Conservation (phyloP, 2,888 invertebrate genomes). For the Caenorhabditis sp. region DNA sequence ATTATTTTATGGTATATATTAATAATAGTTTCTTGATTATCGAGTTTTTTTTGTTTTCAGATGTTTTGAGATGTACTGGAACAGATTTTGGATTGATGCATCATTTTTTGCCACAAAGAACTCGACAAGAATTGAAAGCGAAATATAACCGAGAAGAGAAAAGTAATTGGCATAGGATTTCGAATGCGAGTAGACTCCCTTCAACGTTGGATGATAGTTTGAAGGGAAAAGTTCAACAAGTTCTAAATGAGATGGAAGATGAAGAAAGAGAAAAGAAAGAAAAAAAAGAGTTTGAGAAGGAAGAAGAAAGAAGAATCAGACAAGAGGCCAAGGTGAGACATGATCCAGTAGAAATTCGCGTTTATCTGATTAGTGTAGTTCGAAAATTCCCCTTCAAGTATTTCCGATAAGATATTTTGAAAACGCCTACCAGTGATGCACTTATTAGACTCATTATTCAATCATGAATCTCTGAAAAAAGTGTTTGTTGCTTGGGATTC, state of each 20-base stretch:
- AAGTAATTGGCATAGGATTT: constrained; percentile 44
- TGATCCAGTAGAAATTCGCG: background rate
- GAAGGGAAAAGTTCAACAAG: constrained; percentile 2
- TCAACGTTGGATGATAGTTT: constrained; percentile 17
- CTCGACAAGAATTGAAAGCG: constrained; percentile 64
- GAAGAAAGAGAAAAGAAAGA: constrained; percentile 17
- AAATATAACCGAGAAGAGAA: constrained; percentile 67
- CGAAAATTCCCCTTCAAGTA: too few species aligned
- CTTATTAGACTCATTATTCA: too few species aligned
- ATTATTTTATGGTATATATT: constrained; percentile 59
- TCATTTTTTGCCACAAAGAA: constrained; percentile 62
- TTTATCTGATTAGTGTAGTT: background rate
- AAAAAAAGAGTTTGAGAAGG: constrained; percentile 15
- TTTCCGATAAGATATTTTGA: too few species aligned
- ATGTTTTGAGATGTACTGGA: constrained; percentile 63
- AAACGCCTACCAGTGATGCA: too few species aligned
- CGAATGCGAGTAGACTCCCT: constrained; percentile 16
- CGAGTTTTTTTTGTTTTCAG: constrained; percentile 29
- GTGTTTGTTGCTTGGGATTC: too few species aligned
- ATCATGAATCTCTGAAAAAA: too few species aligned
- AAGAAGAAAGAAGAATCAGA: constrained; percentile 16
- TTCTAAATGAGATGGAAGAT: constrained; percentile 21
- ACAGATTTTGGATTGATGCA: constrained; percentile 69
- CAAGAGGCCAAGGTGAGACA: background rate
- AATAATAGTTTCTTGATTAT: background rate